These are phyloP conservation scores for Manacus vitellinus DNA, from an alignment of 2,113 vertebrate species.

Conservation along the genomic window DNA sequence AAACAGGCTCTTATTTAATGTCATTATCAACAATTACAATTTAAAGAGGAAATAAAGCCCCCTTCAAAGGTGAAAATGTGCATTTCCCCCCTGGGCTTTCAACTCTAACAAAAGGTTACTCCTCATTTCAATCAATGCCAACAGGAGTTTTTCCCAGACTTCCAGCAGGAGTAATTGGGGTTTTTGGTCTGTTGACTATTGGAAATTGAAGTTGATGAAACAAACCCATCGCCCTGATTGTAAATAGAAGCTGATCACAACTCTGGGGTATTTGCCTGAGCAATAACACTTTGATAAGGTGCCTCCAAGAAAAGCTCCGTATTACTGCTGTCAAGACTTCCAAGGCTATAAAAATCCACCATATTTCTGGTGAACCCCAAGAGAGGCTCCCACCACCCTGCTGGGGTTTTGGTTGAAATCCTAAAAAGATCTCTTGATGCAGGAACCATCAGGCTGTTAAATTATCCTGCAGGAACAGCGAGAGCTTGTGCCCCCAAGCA, in stretches of 20 bases:
- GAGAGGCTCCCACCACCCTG: background rate
- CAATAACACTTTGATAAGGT: background rate
- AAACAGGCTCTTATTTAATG: background rate
- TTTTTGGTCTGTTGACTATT: background rate
- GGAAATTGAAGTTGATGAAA: background rate
- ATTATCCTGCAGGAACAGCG: background rate
- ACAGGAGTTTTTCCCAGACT: background rate
- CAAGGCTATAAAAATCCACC: background rate
- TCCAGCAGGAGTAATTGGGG: background rate
- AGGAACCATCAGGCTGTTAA: background rate
- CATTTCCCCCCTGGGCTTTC: background rate
- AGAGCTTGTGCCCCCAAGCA: background rate
- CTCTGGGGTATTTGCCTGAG: background rate
- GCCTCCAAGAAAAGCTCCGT: background rate
- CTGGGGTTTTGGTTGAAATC: background rate
- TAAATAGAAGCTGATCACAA: background rate
- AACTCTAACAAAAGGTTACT: background rate
- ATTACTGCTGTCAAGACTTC: background rate
- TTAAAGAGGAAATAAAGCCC: background rate
- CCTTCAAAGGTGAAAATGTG: background rate
- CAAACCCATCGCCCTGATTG: background rate
- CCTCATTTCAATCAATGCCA: background rate
- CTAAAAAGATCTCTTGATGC: background rate
- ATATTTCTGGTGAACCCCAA: background rate
- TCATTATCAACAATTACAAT: background rate